phyloP scores from a whole-genome alignment of 1,140 invertebrate genomes.

The Drosophila sproati region DNA sequence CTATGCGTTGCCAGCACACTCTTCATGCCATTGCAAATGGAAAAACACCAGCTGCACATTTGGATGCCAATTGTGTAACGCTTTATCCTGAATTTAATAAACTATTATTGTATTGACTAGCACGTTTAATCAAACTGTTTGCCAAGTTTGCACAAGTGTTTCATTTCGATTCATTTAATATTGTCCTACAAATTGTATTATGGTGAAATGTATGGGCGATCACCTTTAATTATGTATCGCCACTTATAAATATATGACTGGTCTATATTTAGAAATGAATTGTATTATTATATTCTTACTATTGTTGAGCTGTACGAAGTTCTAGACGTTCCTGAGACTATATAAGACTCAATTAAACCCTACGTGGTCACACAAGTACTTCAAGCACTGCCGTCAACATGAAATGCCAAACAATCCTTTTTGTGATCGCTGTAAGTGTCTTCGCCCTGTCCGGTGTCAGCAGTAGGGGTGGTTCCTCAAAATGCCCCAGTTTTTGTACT shows the following conservation, averaged over 20 bases:
- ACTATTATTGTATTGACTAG: not conserved
- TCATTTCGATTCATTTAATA: not conserved
- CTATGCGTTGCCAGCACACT: not conserved
- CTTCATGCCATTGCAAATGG: not conserved
- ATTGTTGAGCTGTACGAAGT: too few relatives aligned
- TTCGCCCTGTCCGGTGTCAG: not conserved
- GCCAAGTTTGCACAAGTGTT: not conserved
- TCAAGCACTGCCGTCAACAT: slow-evolving; percentile 12
- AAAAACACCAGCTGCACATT: too few relatives aligned
- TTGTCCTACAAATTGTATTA: not conserved
- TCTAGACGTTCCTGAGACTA: slow-evolving; percentile 6
- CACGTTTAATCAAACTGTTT: not conserved
- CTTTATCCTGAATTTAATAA: too few relatives aligned
- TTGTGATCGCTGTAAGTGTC: not conserved
- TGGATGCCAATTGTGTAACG: too few relatives aligned
- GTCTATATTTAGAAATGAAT: not conserved
- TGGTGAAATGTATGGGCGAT: not conserved
- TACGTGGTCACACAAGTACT: not conserved
- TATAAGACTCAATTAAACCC: slow-evolving; percentile 15
- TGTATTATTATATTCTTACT: not conserved
- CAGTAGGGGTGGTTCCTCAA: too few relatives aligned
- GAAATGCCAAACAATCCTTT: slow-evolving; percentile 1
- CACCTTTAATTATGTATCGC: too few relatives aligned
- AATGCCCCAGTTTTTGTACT: not conserved
- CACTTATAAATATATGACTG: too few relatives aligned